Evolutionary conservation across 1,140 invertebrate species (phyloP).

Genomic region (Drosophila tristis): DNA sequence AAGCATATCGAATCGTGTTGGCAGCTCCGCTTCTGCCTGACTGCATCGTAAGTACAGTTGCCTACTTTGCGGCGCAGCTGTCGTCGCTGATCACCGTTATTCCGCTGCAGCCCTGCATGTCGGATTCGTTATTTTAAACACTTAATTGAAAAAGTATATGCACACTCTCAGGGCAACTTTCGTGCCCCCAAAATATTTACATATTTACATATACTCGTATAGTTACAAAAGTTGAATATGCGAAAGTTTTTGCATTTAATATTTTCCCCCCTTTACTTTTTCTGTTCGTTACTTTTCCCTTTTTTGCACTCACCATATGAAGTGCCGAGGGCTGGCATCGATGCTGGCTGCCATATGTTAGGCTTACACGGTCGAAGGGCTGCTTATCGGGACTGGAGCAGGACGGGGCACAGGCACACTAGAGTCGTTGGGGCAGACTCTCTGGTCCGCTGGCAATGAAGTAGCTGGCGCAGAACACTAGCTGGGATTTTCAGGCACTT

Average conservation of each 20-base stretch:
- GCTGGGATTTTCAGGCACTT: constrained; percentile 71
- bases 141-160: constrained; percentile 17
- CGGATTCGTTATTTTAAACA: neutral
- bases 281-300: neutral
- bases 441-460: constrained; percentile 62
- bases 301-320: constrained; percentile 51
- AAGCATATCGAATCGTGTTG: neutral
- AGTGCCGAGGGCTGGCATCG: constrained; percentile 59
- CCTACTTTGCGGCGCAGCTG: neutral
- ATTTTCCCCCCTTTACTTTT: neutral
- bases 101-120: neutral
- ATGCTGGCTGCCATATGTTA: constrained; percentile 71
- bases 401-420: constrained; percentile 21
- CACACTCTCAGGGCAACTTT: too few species aligned
- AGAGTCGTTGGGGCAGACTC: constrained; percentile 35
- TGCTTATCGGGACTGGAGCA: constrained; percentile 45
- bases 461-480: constrained; percentile 73
- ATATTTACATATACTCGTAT: too few species aligned
- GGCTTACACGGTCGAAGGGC: constrained; percentile 34
- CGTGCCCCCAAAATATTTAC: too few species aligned
- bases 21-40: neutral
- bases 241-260: constrained; percentile 4
- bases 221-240: neutral
- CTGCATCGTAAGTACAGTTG: neutral
- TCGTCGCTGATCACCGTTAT: neutral